Conservation (phyloP, 2,797 vertebrate species). For the Hoplostethus atlanticus region DNA sequence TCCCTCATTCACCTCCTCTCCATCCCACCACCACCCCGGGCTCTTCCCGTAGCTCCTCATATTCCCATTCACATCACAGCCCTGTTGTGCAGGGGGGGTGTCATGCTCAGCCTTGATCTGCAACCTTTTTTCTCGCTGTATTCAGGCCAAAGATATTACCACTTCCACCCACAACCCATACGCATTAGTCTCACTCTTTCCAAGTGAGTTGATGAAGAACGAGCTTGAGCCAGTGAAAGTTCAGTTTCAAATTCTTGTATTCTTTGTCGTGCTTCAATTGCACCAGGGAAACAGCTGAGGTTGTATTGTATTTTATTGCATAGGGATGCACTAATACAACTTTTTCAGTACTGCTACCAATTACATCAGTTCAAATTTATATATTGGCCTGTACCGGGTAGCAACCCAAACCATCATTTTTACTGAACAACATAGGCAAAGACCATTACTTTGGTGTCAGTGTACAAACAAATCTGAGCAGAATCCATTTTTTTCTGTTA, state of each 20-base stretch:
- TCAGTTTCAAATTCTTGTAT: constrained; percentile 61
- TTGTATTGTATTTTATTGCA: constrained; percentile 56
- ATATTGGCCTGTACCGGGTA: constrained; percentile 13
- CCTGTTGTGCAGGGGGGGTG: constrained; percentile 59
- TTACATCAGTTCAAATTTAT: constrained; percentile 38
- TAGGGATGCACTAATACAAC: constrained; percentile 38
- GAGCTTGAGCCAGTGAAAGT: constrained; percentile 54
- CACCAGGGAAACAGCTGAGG: constrained; percentile 43
- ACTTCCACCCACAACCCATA: constrained; percentile 45
- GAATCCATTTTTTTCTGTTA: constrained; percentile 2
- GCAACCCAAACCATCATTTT: neutral
- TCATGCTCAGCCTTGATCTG: constrained; percentile 50
- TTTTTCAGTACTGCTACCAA: constrained; percentile 37
- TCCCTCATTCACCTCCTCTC: constrained; percentile 26
- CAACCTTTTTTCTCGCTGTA: constrained; percentile 62
- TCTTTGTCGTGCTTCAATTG: constrained; percentile 51
- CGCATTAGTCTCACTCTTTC: constrained; percentile 61
- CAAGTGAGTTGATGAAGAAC: constrained; percentile 50
- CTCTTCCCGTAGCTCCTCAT: constrained; percentile 49
- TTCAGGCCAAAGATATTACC: constrained; percentile 49
- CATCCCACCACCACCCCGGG: constrained; percentile 28
- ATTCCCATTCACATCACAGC: constrained; percentile 72
- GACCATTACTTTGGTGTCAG: constrained; percentile 2
- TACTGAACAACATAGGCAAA: constrained; percentile 6
- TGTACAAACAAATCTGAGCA: constrained; percentile 15